Evolutionary conservation across 1,140 invertebrate species (phyloP), one percentile per base, ranked within the genome.

Genomic region (Meloidogyne floridensis): DNA sequence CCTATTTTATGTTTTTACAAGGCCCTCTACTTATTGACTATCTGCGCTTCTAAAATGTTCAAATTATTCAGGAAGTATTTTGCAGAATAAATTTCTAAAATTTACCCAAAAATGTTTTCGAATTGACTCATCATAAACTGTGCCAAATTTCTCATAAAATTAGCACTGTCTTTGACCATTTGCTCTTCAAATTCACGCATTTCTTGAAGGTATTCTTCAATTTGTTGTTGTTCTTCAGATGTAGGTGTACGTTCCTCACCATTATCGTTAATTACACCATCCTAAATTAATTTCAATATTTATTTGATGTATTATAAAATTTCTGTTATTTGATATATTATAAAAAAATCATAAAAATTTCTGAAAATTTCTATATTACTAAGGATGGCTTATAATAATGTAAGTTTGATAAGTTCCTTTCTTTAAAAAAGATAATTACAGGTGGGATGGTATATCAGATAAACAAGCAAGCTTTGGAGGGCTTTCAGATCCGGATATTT

Each of bases 101-200:
- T 65, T 65, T n/a, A 65, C 59, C 59, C 59, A 65, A 65, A n/a
- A 65, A 65, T n/a, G n/a, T 65, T 65, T 65, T 65, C 15, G 18
- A 65, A 65, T 65, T 65, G 59, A 65, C n/a, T 65, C 59, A n/a
- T 65, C 3, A 65, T n/a, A 65, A 15, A 65, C 2, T 65, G 13
- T n/a, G 5, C 59, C 59, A 65, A n/a, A 65, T 13, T 65, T 65
- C n/a, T 15, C 59, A 65, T 65, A 65, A 65, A 65, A 65, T 65
- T 65, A 2, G 59, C 59, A 13, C 59, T 65, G 15, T 65, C 59
- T 65, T 65, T 65, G 15, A 65, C 15, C 59, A 65, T 65, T 65
- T 65, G 59, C n/a, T 65, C 15, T 6, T 65, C 59, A 18, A n/a
- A 65, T 65, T 65, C 3, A n/a, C n/a, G 4, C 59, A 65, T 65